A percentile compares a stretch with the other conserved stretches of the same genome.
Evolutionary conservation across 2,888 invertebrate genomes (phyloP).

Genomic region (Acrobasis repandana): DNA sequence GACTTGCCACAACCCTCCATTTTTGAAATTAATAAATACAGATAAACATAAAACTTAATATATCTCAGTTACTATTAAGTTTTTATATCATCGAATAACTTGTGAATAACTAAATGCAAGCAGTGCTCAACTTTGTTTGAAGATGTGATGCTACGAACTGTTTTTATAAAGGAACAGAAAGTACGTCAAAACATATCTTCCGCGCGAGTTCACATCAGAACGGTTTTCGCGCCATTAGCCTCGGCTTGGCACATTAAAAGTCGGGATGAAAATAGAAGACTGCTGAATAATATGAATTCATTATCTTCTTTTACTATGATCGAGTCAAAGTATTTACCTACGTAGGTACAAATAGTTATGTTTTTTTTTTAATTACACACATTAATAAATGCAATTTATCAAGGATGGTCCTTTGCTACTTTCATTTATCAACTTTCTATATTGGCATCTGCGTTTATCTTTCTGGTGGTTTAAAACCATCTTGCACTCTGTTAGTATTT

Average conservation of each 20-base stretch:
- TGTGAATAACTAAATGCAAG: too few species aligned
- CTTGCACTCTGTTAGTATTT: too few species aligned
- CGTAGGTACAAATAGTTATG: too few species aligned
- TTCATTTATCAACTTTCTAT: too few species aligned
- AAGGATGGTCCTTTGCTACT: too few species aligned
- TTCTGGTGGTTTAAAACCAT: too few species aligned
- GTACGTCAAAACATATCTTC: conserved; percentile 69
- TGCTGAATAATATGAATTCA: conserved; percentile 1
- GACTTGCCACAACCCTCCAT: conserved; percentile 34
- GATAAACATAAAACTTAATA: background rate
- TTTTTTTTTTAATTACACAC: too few species aligned
- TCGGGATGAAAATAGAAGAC: conserved; percentile 53
- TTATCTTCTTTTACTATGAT: background rate
- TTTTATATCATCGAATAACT: too few species aligned
- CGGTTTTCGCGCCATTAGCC: conserved; percentile 66
- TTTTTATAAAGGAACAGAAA: conserved; percentile 61
- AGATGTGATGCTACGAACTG: conserved; percentile 32
- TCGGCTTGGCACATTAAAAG: conserved; percentile 51
- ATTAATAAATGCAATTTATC: too few species aligned
- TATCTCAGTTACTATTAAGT: too few species aligned
- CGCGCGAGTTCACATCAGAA: conserved; percentile 62
- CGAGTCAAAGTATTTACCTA: background rate
- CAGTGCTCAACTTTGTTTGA: background rate
- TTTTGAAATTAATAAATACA: conserved; percentile 31
- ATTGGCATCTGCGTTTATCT: too few species aligned